Evolutionary conservation across 2,113 vertebrate genomes (phyloP).

Genomic region (Morone chrysops): DNA sequence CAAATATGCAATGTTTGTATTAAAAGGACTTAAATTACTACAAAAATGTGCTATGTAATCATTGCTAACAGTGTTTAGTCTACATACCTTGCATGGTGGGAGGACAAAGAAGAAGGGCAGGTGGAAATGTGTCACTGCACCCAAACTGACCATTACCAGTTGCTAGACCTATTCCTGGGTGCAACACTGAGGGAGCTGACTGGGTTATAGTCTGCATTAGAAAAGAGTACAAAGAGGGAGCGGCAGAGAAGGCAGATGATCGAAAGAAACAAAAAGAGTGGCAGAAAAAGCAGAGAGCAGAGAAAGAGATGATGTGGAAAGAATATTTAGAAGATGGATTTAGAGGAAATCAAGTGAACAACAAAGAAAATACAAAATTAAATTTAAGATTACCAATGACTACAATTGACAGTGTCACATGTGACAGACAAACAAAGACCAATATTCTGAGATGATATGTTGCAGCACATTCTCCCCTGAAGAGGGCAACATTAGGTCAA

Average conservation of each 20-base stretch:
- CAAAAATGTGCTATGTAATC: not conserved
- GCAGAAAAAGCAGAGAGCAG: not conserved
- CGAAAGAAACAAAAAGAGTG: not conserved
- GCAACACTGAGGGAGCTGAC: constrained; percentile 91
- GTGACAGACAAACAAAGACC: not conserved
- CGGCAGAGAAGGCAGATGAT: not conserved
- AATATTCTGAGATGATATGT: not conserved
- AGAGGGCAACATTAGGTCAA: constrained; percentile 45
- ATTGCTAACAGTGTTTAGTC: not conserved
- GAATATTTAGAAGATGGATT: not conserved
- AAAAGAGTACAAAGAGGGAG: constrained; percentile 44
- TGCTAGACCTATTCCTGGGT: constrained; percentile 93
- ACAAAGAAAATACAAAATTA: not conserved
- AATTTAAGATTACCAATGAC: not conserved
- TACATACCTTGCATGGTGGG: constrained; percentile 92
- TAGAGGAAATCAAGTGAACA: not conserved
- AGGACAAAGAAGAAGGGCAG: constrained; percentile 94
- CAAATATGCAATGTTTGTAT: not conserved
- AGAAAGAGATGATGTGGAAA: not conserved
- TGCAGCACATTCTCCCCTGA: constrained; percentile 4
- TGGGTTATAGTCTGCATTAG: constrained; percentile 88
- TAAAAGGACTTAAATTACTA: not conserved
- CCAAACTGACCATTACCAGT: constrained; percentile 93
- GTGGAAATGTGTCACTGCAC: constrained; percentile 95
- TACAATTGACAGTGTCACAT: not conserved